Conservation (phyloP, 2,113 vertebrate genomes). For the Steatornis caripensis region DNA sequence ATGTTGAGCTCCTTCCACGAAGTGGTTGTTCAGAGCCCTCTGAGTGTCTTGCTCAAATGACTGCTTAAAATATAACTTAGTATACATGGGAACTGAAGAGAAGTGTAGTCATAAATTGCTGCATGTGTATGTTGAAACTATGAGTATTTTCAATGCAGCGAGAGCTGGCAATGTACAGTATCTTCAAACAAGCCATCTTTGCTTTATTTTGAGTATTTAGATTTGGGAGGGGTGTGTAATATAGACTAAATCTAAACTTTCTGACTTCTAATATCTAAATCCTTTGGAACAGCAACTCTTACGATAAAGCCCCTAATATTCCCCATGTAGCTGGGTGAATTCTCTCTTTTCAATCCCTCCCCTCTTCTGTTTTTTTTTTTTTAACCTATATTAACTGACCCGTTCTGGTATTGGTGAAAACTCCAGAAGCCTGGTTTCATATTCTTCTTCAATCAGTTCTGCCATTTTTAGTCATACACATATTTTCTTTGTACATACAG, state of each 20-base stretch:
- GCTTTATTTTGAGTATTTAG: not conserved
- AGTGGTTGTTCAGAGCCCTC: not conserved
- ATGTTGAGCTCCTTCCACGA: not conserved
- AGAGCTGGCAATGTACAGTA: not conserved
- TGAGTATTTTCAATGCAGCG: not conserved
- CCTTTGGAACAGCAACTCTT: not conserved
- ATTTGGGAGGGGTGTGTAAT: not conserved
- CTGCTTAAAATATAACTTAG: not conserved
- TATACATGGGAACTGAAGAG: not conserved
- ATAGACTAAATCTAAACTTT: not conserved
- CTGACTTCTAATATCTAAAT: not conserved
- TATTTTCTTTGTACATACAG: not conserved
- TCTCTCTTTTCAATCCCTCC: not conserved
- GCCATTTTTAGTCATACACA: not conserved
- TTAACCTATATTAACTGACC: not conserved
- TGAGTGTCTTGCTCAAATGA: not conserved
- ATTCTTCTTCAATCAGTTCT: not conserved
- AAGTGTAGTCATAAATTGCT: not conserved
- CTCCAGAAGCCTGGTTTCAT: not conserved
- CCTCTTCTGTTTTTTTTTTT: not conserved
- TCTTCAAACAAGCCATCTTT: not conserved
- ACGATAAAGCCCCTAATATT: rapidly evolving
- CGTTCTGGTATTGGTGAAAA: not conserved
- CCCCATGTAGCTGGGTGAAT: not conserved
- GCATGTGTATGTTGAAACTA: not conserved